Evolutionary conservation across 2,888 invertebrate species (phyloP).

Genomic region (Odontothrips loti): DNA sequence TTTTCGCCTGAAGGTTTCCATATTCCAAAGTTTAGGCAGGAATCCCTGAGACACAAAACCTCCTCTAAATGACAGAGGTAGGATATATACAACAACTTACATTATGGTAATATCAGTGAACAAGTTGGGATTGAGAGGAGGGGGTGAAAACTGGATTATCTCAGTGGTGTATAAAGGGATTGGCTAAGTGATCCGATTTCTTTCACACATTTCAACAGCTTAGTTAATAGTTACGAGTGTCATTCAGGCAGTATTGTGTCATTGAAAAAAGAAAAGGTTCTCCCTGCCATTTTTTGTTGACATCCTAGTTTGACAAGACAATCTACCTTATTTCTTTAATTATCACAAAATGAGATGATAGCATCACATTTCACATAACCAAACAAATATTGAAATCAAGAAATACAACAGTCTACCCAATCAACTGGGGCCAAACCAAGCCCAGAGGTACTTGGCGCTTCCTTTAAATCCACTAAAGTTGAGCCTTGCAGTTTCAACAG

Average conservation of each 20-base stretch:
- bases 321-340: background rate
- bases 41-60: background rate
- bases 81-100: background rate
- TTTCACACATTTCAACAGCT: too few species aligned
- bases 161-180: too few species aligned
- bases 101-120: background rate
- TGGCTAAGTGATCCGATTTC: too few species aligned
- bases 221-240: too few species aligned
- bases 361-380: background rate
- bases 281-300: too few species aligned
- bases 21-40: background rate
- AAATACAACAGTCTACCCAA: background rate
- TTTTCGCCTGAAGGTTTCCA: background rate
- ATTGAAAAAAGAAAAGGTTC: too few species aligned
- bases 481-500: background rate
- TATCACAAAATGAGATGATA: background rate
- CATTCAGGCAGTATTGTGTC: too few species aligned
- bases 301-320: too few species aligned
- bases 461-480: background rate
- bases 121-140: too few species aligned
- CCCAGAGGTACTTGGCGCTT: background rate
- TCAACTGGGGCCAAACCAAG: slow-evolving; percentile 2
- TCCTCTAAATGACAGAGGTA: background rate
- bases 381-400: background rate
- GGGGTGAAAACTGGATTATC: too few species aligned